Conservation (phyloP, 2,888 invertebrate species). For the Papilio gigon region DNA sequence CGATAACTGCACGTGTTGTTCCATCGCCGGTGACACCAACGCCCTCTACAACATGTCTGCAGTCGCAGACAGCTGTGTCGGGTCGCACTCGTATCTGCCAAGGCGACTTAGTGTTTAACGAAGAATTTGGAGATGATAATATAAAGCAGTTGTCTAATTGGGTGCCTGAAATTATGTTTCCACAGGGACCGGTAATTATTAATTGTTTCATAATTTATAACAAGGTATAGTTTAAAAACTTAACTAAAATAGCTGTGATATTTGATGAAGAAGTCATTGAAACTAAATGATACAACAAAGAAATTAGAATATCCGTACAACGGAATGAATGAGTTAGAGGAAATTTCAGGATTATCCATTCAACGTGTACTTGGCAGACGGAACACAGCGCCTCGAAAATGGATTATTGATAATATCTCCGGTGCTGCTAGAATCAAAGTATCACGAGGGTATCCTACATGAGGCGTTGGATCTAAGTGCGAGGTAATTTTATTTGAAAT, state of each 20-base stretch:
- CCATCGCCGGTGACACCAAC: constrained; percentile 33
- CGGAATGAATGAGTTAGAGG: no score
- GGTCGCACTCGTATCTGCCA: constrained; percentile 67
- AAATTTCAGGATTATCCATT: constrained; percentile 85
- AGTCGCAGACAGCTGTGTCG: constrained; percentile 59
- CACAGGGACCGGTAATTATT: constrained; percentile 84
- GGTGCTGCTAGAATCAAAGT: background rate
- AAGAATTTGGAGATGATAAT: constrained; percentile 75
- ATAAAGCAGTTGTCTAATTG: constrained; percentile 68
- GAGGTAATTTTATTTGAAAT: background rate
- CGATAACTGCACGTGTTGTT: constrained; percentile 13
- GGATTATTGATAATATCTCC: background rate
- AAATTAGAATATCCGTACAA: no score
- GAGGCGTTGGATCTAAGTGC: background rate
- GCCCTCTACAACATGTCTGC: constrained; percentile 50
- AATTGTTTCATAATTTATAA: background rate
- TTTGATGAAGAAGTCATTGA: background rate
- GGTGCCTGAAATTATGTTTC: constrained; percentile 81
- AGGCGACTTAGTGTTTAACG: constrained; percentile 83
- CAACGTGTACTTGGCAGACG: constrained; percentile 58
- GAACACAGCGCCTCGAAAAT: background rate
- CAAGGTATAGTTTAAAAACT: no score
- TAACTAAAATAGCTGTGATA: background rate
- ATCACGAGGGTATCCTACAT: background rate
- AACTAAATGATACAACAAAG: no score